phyloP scores from a whole-genome alignment of 2,888 invertebrate species.

The Lasioglossum malachurum region DNA sequence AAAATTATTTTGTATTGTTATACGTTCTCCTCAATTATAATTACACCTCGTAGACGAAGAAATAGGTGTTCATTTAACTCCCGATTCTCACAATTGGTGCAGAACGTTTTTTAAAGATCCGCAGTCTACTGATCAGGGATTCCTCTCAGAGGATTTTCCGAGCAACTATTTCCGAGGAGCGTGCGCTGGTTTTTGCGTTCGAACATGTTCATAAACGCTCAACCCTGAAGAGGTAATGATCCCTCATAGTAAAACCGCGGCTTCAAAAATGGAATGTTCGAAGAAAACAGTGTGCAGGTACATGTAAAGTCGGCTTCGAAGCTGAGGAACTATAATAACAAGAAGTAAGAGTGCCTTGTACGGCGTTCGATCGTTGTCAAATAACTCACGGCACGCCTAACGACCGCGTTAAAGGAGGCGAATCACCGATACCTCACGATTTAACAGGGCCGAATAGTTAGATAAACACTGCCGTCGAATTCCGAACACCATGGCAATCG shows the following conservation, averaged over 20 bases:
- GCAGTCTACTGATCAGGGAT: neutral
- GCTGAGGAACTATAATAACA: neutral
- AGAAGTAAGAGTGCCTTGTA: neutral
- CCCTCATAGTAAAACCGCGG: neutral
- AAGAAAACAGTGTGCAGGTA: neutral
- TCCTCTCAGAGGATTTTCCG: neutral
- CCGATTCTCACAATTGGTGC: too few relatives aligned
- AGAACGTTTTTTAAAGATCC: too few relatives aligned
- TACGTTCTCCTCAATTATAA: too few relatives aligned
- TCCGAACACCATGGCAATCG: neutral
- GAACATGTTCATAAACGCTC: neutral
- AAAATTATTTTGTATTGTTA: too few relatives aligned
- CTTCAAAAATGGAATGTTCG: neutral
- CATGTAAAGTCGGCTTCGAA: neutral
- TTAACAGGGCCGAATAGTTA: neutral
- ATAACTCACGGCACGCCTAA: neutral
- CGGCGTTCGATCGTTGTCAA: neutral
- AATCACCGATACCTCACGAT: neutral
- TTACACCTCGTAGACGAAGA: too few relatives aligned
- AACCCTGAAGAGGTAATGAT: neutral
- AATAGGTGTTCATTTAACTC: too few relatives aligned
- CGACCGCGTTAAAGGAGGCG: neutral
- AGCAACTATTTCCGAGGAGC: neutral
- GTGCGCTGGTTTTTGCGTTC: neutral
- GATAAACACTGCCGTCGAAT: slow-evolving; percentile 17